phyloP scores from a whole-genome alignment of 2,888 invertebrate species.

The Eucera pruinosa region DNA sequence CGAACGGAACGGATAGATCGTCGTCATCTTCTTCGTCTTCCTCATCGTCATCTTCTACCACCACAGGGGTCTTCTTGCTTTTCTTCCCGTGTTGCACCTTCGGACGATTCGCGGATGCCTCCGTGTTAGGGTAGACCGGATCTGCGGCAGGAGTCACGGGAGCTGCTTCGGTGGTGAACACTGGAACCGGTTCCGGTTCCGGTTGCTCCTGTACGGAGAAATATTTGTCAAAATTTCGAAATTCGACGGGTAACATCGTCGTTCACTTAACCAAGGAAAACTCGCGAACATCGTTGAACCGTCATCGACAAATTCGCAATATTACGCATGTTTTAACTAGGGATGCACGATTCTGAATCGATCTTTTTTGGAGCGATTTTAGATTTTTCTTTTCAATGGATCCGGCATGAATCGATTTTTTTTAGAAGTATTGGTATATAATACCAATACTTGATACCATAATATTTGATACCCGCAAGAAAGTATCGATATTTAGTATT shows the following conservation, averaged over 20 bases:
- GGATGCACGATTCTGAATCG: no score
- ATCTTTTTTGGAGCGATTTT: no score
- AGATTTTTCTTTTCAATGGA: no score
- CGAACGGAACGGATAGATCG: conserved; percentile 68
- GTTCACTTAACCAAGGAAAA: no score
- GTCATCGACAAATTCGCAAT: no score
- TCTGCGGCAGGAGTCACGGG: conserved; percentile 71
- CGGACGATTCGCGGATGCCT: conserved; percentile 27
- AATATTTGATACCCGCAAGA: no score
- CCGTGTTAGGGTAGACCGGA: conserved; percentile 41
- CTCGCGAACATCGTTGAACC: no score
- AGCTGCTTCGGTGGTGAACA: conserved; percentile 42
- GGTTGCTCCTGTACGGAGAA: conserved; percentile 46
- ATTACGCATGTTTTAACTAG: no score
- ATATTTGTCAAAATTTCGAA: not conserved
- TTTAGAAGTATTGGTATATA: no score
- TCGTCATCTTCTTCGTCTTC: conserved; percentile 85
- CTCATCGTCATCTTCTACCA: conserved; percentile 80
- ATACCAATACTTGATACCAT: no score
- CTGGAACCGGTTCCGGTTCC: conserved; percentile 35
- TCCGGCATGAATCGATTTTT: no score
- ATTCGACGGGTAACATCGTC: not conserved
- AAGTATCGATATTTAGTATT: no score
- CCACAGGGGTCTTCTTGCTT: conserved; percentile 71
- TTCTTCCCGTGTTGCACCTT: conserved; percentile 75